phyloP scores from a whole-genome alignment of 2,113 vertebrate genomes.

The Bujurquina vittata region DNA sequence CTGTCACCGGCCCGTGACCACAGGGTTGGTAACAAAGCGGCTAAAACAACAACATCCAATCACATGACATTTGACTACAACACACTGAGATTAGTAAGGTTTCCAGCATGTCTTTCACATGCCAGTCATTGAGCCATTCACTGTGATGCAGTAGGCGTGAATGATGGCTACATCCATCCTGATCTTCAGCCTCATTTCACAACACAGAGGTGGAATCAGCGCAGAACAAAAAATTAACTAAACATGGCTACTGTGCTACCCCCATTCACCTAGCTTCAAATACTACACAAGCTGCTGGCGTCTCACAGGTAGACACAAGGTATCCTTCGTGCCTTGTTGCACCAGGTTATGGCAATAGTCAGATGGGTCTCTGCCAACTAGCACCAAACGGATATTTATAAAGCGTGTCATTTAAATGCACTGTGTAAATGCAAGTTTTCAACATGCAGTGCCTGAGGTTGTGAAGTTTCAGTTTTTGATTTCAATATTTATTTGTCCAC shows the following conservation, averaged over 20 bases:
- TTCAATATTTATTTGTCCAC: accelerated
- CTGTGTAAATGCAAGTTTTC: accelerated
- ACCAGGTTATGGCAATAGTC: not conserved
- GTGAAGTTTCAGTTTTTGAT: not conserved
- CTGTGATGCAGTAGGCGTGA: not conserved
- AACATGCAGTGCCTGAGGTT: not conserved
- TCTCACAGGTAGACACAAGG: not conserved
- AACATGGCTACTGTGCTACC: not conserved
- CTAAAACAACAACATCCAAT: conserved; percentile 30
- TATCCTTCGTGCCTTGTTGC: not conserved
- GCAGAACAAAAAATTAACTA: not conserved
- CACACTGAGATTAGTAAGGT: conserved; percentile 16
- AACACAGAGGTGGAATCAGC: conserved; percentile 29
- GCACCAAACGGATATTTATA: not conserved
- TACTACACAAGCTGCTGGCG: not conserved
- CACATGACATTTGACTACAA: conserved; percentile 24
- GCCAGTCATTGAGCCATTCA: conserved; percentile 47
- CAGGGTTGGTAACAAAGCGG: conserved; percentile 9
- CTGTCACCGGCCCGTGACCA: not conserved
- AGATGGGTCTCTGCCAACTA: not conserved
- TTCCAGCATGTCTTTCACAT: conserved; percentile 44
- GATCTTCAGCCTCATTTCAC: conserved; percentile 15
- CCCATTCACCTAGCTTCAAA: not conserved
- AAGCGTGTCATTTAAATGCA: not conserved
- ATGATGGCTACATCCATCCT: conserved; percentile 24